phyloP scores from a whole-genome alignment of 2,113 vertebrate genomes.

The Hippocampus abdominalis region DNA sequence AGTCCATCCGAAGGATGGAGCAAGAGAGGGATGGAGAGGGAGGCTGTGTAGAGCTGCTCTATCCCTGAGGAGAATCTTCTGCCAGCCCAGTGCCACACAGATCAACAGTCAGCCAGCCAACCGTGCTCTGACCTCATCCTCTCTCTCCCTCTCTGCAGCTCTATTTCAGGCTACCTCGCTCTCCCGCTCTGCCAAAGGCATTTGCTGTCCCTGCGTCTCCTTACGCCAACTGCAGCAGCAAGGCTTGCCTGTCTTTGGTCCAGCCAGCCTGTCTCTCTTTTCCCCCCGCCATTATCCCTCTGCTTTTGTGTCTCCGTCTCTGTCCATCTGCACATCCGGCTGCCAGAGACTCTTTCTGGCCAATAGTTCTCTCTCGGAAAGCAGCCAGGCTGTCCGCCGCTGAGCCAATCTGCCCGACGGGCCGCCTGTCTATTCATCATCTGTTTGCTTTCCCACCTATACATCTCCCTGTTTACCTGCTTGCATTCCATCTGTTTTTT shows the following conservation, averaged over 20 bases:
- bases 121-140: conserved; percentile 65
- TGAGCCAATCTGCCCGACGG: conserved; percentile 62
- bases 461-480: conserved; percentile 57
- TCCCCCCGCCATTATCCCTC: conserved; percentile 38
- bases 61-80: conserved; percentile 65
- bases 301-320: conserved; percentile 36
- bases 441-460: conserved; percentile 53
- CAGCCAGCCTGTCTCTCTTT: conserved; percentile 33
- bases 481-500: conserved; percentile 43
- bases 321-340: conserved; percentile 66
- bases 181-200: conserved; percentile 56
- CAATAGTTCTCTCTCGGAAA: conserved; percentile 54
- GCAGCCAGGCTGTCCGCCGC: conserved; percentile 57
- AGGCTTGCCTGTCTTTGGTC: conserved; percentile 31
- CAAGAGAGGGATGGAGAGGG: conserved; percentile 27
- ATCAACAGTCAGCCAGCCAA: conserved; percentile 73
- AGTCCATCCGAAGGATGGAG: conserved; percentile 38
- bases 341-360: conserved; percentile 58
- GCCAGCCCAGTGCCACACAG: conserved; percentile 70
- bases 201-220: conserved; percentile 64
- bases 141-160: conserved; percentile 27
- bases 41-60: conserved; percentile 49
- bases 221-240: conserved; percentile 51
- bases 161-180: conserved; percentile 54
- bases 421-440: conserved; percentile 57